These are phyloP conservation scores for Phalangium opilio DNA, from an alignment of 2,888 invertebrate genomes.

Conservation along the genomic window DNA sequence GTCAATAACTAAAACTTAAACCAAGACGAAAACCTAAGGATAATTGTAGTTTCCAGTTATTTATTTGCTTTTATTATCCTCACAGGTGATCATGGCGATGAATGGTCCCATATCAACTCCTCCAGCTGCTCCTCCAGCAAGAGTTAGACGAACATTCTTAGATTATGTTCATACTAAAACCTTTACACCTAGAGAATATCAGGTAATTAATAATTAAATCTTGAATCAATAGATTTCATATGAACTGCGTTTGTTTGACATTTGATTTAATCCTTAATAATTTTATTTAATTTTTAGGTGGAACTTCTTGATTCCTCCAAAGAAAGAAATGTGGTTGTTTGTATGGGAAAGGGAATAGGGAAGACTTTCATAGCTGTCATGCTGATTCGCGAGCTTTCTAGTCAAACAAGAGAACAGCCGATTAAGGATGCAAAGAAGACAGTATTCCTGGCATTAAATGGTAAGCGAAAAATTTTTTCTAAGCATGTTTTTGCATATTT, in stretches of 20 bases:
- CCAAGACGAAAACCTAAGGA: too few species aligned
- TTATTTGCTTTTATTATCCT: too few species aligned
- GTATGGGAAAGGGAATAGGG: conserved; percentile 80
- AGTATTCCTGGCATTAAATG: conserved; percentile 45
- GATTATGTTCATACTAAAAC: conserved; percentile 57
- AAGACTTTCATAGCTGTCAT: conserved; percentile 82
- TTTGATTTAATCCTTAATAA: too few species aligned
- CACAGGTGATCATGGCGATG: too few species aligned
- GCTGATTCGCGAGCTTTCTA: conserved; percentile 48
- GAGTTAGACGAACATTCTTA: conserved; percentile 1
- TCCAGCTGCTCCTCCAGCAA: too few species aligned
- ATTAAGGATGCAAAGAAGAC: conserved; percentile 53
- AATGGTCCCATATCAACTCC: too few species aligned
- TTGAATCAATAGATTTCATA: not conserved
- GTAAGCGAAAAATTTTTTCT: not conserved
- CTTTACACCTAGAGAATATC: conserved; percentile 63
- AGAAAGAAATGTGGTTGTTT: conserved; percentile 66
- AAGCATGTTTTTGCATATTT: not conserved
- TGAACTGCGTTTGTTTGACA: not conserved
- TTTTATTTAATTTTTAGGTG: conserved; percentile 40
- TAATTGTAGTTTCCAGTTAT: too few species aligned
- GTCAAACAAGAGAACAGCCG: conserved; percentile 31
- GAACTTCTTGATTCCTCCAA: conserved; percentile 57
- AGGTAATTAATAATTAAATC: too few species aligned
- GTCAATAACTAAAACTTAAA: too few species aligned